phyloP scores from a whole-genome alignment of 2,797 vertebrate species.

The Hyperoplus immaculatus region DNA sequence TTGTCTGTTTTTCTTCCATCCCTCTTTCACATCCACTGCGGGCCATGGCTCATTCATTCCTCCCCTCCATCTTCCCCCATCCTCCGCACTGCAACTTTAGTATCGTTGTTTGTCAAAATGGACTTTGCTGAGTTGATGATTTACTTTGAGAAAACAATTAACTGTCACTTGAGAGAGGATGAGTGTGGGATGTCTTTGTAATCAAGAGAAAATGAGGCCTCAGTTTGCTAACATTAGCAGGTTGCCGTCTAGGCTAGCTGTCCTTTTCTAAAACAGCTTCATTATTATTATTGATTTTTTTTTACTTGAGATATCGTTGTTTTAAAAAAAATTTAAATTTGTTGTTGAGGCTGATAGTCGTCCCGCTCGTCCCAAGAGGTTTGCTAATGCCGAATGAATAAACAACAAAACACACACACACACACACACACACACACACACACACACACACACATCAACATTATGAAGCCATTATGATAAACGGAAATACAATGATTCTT shows the following conservation, averaged over 20 bases:
- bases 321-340: constrained; percentile 57
- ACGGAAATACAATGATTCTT: constrained; percentile 20
- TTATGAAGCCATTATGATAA: constrained; percentile 39
- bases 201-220: constrained; percentile 85
- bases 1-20: constrained; percentile 48
- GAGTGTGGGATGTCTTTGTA: constrained; percentile 82
- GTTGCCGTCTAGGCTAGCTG: constrained; percentile 54
- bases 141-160: constrained; percentile 84
- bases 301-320: constrained; percentile 59
- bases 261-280: constrained; percentile 45
- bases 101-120: constrained; percentile 80
- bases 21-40: constrained; percentile 40
- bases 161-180: constrained; percentile 79
- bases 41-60: constrained; percentile 49
- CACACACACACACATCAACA: neutral
- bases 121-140: constrained; percentile 84
- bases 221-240: constrained; percentile 77
- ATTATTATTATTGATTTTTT: neutral
- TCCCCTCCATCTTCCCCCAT: neutral
- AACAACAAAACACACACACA: constrained; percentile 34
- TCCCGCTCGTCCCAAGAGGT: constrained; percentile 59
- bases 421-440: neutral
- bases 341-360: constrained; percentile 52
- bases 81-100: constrained; percentile 64
- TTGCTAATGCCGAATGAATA: constrained; percentile 61